phyloP scores from a whole-genome alignment of 2,888 invertebrate genomes.

The Drosophila seclusa region DNA sequence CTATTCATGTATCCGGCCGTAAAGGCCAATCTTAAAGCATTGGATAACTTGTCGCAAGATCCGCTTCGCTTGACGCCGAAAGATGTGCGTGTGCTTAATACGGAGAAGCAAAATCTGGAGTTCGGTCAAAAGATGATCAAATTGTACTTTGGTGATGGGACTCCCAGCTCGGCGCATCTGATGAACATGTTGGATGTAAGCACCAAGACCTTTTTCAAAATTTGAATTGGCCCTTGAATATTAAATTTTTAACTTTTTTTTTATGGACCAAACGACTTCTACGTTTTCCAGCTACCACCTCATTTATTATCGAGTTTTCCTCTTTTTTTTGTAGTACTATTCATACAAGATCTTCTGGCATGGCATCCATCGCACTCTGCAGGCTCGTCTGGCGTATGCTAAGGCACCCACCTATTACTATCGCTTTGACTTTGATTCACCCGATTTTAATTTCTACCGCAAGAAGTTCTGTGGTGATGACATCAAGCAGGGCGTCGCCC shows the following conservation, averaged over 20 bases:
- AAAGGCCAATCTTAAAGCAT: constrained; percentile 48
- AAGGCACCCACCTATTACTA: constrained; percentile 77
- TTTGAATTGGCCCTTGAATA: background rate
- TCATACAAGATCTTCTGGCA: constrained; percentile 82
- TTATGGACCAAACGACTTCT: background rate
- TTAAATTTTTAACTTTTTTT: background rate
- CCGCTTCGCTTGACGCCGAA: constrained; percentile 54
- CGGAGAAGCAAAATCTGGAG: constrained; percentile 58
- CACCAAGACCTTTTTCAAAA: background rate
- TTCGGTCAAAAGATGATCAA: constrained; percentile 78
- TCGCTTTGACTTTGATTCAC: constrained; percentile 82
- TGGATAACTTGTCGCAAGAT: constrained; percentile 60
- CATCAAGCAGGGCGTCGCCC: constrained; percentile 71
- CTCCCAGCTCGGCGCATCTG: constrained; percentile 51
- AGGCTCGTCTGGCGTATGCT: constrained; percentile 65
- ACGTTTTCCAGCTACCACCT: background rate
- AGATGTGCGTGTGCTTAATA: constrained; percentile 48
- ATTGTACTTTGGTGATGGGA: constrained; percentile 69
- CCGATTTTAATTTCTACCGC: constrained; percentile 75
- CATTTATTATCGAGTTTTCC: background rate
- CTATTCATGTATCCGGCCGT: constrained; percentile 76
- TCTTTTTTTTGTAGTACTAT: constrained; percentile 61
- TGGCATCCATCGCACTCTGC: constrained; percentile 73
- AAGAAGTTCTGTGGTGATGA: constrained; percentile 71
- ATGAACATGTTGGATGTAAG: constrained; percentile 64